Evolutionary conservation across 1,140 invertebrate genomes (phyloP).

Genomic region (Procambarus clarkii): DNA sequence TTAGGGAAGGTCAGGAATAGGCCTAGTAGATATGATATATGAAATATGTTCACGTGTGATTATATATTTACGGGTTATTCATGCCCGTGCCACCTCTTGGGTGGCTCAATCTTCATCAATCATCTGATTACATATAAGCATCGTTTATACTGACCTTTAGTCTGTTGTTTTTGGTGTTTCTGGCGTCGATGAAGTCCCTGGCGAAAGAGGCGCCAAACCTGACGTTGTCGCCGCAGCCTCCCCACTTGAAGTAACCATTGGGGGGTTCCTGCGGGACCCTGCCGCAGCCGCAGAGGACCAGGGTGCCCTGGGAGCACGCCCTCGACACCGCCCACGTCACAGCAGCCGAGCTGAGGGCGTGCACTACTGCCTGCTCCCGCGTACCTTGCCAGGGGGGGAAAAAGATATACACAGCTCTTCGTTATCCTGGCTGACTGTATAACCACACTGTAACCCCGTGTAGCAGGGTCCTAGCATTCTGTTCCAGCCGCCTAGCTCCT

Average conservation of each 20-base stretch:
- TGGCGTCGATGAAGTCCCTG: conserved; percentile 59
- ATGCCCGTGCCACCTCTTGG: too few relatives aligned
- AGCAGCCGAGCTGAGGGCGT: conserved; percentile 85
- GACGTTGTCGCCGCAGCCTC: conserved; percentile 83
- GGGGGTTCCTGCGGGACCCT: conserved; percentile 79
- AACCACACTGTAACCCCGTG: too few relatives aligned
- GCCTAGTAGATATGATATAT: too few relatives aligned
- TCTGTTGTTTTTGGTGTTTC: not conserved
- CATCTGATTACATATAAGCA: too few relatives aligned
- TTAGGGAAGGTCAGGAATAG: too few relatives aligned
- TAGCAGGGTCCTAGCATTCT: too few relatives aligned
- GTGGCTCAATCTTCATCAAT: too few relatives aligned
- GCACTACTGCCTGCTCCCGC: conserved; percentile 87
- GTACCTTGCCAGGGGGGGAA: conserved; percentile 79
- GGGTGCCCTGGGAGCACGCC: conserved; percentile 83
- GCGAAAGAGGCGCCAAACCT: conserved; percentile 80
- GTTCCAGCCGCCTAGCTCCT: too few relatives aligned
- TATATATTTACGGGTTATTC: too few relatives aligned
- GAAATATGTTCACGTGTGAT: too few relatives aligned
- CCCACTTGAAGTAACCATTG: conserved; percentile 82
- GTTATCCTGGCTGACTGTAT: too few relatives aligned
- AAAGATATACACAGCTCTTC: too few relatives aligned
- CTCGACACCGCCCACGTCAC: conserved; percentile 84
- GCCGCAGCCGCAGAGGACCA: conserved; percentile 83
- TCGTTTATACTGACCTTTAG: conserved; percentile 13